Percentiles rank a stretch among this genome's conserved stretches.
Evolutionary conservation across 2,113 vertebrate genomes (phyloP).

Genomic region (Plecotus auritus): DNA sequence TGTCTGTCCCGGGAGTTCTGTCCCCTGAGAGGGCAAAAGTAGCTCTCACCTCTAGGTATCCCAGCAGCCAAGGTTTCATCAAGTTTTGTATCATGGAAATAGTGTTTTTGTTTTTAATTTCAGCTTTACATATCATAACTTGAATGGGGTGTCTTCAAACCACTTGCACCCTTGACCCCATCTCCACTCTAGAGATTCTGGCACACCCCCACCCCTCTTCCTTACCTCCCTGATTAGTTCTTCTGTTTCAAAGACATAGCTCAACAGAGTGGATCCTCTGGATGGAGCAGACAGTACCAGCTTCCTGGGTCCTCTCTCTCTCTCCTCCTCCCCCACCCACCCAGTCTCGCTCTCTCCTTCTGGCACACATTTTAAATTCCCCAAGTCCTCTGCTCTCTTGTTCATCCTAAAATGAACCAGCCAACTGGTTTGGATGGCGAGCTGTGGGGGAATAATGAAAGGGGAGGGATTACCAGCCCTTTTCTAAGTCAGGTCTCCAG

Average conservation of each 20-base stretch:
- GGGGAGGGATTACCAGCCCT: not conserved
- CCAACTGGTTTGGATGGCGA: not conserved
- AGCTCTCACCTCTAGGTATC: not conserved
- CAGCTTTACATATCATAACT: not conserved
- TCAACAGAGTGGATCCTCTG: not conserved
- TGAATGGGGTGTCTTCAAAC: not conserved
- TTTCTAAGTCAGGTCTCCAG: not conserved
- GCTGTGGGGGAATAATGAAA: not conserved
- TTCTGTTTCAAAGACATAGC: not conserved
- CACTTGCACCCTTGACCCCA: too few species aligned
- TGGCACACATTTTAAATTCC: not conserved
- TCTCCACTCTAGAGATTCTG: not conserved
- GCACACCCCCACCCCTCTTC: fast-evolving
- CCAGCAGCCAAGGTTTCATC: not conserved
- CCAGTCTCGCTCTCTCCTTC: not conserved
- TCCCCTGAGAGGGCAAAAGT: too few species aligned
- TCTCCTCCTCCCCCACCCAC: not conserved
- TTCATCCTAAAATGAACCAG: not conserved
- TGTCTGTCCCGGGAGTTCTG: not conserved
- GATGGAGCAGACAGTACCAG: not conserved
- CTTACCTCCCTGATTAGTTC: not conserved
- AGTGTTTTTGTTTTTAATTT: not conserved
- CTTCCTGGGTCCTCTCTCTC: not conserved
- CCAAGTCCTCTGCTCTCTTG: not conserved
- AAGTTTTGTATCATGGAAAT: not conserved